phyloP scores from a whole-genome alignment of 2,113 vertebrate genomes.

The Donacobius atricapilla region DNA sequence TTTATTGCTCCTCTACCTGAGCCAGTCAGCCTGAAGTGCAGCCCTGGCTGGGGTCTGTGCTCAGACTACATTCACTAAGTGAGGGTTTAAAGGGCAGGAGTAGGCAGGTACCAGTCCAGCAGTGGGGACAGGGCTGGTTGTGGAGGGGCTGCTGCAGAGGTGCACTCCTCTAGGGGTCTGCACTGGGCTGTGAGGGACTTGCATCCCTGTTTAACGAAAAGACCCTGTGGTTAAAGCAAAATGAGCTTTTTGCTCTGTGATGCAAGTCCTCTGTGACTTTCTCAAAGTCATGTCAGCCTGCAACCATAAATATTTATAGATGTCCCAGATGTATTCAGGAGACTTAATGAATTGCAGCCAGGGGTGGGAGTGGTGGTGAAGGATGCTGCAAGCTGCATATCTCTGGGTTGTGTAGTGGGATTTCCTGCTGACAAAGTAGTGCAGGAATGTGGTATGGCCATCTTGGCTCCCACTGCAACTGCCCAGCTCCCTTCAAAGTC shows the following conservation, averaged over 20 bases:
- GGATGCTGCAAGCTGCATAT: neutral
- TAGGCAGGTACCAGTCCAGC: neutral
- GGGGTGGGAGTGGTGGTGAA: neutral
- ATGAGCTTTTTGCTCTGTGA: neutral
- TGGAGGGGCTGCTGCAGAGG: neutral
- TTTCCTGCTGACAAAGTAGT: neutral
- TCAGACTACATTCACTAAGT: neutral
- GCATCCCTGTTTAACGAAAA: neutral
- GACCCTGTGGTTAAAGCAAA: neutral
- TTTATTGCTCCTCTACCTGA: neutral
- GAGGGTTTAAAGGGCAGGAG: neutral
- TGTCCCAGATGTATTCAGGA: neutral
- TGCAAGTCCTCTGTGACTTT: slow-evolving; percentile 26
- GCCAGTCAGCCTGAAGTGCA: neutral
- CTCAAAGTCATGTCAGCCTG: neutral
- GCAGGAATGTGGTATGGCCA: neutral
- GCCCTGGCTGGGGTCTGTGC: neutral
- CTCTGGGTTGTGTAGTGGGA: neutral
- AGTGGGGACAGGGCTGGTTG: neutral
- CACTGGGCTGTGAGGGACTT: neutral
- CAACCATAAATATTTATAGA: slow-evolving; percentile 44
- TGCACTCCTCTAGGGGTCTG: rapidly evolving
- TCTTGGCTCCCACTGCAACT: neutral
- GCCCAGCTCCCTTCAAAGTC: neutral
- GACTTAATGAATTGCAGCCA: neutral